Base-by-base conservation (phyloP, 2,113 vertebrate species). In the Xenopus laevis region DNA sequence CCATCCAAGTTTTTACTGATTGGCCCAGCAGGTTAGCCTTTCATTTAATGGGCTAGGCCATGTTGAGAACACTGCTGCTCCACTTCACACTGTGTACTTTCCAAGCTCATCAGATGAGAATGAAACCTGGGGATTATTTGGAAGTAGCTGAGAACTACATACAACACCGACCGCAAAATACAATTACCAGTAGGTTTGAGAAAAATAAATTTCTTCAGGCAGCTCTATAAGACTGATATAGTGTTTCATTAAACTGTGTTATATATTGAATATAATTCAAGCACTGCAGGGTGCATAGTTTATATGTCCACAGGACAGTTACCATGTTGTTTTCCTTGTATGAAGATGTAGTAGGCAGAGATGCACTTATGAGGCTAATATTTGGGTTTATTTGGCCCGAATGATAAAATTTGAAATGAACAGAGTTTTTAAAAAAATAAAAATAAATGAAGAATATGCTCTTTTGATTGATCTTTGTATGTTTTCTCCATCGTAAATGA, bases 1-100 rank as follows among this genome's bases (percentile, higher is more conserved):
- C 71, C 79, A 78, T 69, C 73, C 79, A 61, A 46, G 58, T 81
- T 82, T 74, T 68, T 74, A 78, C 82, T 71, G 80, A 80, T 78
- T 78, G 68, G 80, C 82, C 77, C 79, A 83, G 71, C 75, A 80
- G 78, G 79, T 21, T 74, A 73, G 66, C 60, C 69, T 79, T 77
- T 72, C 79, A 67, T 76, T 72, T 57, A 72, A 71, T 77, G 83
- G 85, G 75, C 81, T 53, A 60, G 67, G 40, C 10, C 79, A 78
- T 53, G 80, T 80, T 78, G 81, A 72, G 78, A 72, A 79, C 77
- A 81, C 77, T 78, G 79, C 75, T 52, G 74, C 76, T 50, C 65
- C 18, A 40, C 69, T 63, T 61, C 80, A 80, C 71, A 78, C 53
- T 2, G 69, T 50, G 78, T 78, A 46, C 79, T 72, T 78, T 33